Percentiles rank a stretch among this genome's conserved stretches.
These are phyloP conservation scores for Corythoichthys intestinalis DNA, from an alignment of 2,113 vertebrate species.

Conservation along the genomic window DNA sequence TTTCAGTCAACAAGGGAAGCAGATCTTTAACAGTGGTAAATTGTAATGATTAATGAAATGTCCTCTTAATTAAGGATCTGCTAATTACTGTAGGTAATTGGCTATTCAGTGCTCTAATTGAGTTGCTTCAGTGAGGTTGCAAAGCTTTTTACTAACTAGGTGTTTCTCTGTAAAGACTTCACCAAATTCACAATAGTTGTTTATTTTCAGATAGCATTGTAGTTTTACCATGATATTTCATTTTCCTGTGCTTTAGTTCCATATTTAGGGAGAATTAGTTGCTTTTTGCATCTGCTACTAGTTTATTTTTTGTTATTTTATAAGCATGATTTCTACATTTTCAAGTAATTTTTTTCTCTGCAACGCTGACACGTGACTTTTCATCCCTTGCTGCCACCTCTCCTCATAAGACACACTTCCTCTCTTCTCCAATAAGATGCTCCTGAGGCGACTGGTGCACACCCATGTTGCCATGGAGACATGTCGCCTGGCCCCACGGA, in stretches of 20 bases:
- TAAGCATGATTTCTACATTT: background rate
- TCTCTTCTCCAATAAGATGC: conserved; percentile 51
- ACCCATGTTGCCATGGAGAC: conserved; percentile 67
- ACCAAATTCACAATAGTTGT: background rate
- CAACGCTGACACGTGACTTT: conserved; percentile 13
- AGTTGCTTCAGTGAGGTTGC: background rate
- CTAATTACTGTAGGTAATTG: background rate
- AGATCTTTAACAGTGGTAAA: background rate
- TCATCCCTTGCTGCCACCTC: conserved; percentile 35
- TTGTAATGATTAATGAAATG: background rate
- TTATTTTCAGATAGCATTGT: background rate
- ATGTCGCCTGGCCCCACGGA: conserved; percentile 39
- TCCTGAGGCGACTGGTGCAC: conserved; percentile 48
- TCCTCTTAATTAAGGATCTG: background rate
- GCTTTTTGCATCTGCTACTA: background rate
- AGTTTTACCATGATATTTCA: background rate
- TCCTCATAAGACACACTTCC: conserved; percentile 36
- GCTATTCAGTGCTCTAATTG: background rate
- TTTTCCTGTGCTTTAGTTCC: background rate
- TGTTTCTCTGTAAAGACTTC: background rate
- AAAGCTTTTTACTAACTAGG: background rate
- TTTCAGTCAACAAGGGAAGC: background rate
- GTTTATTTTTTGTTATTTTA: background rate
- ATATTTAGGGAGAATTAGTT: background rate
- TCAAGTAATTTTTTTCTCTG: conserved; percentile 8